These are phyloP conservation scores for Sakesphorus luctuosus DNA, from an alignment of 2,113 vertebrate species.

Conservation along the genomic window DNA sequence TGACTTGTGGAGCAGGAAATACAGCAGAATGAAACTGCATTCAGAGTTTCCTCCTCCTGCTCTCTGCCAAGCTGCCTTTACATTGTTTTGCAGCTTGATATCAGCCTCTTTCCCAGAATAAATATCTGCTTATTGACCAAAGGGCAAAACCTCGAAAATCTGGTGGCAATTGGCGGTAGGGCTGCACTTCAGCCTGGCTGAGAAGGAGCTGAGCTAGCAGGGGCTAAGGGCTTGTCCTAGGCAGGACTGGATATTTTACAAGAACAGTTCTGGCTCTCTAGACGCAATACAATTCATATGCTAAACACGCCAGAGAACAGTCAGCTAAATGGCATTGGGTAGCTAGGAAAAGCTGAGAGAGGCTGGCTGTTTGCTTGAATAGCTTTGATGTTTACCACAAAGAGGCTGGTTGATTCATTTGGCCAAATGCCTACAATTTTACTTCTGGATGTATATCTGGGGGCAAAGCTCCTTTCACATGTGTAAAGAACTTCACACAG, in stretches of 20 bases:
- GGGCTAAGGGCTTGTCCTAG: neutral
- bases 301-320: neutral
- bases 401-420: neutral
- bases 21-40: neutral
- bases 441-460: neutral
- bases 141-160: slow-evolving; percentile 24
- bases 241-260: neutral
- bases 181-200: neutral
- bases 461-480: neutral
- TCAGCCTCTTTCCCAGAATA: neutral
- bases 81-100: neutral
- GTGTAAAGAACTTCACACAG: neutral
- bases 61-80: neutral
- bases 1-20: neutral
- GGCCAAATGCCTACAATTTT: neutral
- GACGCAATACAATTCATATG: neutral
- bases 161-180: neutral
- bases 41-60: neutral
- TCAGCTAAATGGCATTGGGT: neutral
- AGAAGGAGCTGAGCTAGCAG: neutral
- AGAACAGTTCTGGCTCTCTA: neutral
- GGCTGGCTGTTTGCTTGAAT: neutral
- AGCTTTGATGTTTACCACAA: neutral
- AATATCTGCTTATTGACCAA: neutral
- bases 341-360: neutral